Conservation (phyloP, 2,888 invertebrate species). For the Orthonevra nobilis region DNA sequence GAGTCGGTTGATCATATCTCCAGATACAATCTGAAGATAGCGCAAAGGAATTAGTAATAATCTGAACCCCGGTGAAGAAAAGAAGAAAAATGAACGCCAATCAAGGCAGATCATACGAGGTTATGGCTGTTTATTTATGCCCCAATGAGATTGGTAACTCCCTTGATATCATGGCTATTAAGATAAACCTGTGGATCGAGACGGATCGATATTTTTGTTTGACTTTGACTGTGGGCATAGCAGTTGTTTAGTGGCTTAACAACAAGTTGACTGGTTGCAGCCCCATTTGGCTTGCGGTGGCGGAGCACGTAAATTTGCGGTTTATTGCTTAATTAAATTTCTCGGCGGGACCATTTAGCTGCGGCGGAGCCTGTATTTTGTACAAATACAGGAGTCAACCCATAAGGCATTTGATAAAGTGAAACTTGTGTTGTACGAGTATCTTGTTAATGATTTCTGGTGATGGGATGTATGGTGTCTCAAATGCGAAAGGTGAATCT, state of each 20-base stretch:
- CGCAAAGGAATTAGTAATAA: slow-evolving; percentile 62
- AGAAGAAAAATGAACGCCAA: slow-evolving; percentile 63
- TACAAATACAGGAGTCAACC: slow-evolving; percentile 53
- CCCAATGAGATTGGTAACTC: slow-evolving; percentile 61
- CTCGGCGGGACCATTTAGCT: slow-evolving; percentile 45
- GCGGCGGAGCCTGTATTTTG: not conserved
- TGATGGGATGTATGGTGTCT: slow-evolving; percentile 9
- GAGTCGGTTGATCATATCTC: slow-evolving; percentile 38
- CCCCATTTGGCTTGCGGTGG: slow-evolving; percentile 37
- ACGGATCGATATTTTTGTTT: slow-evolving; percentile 63
- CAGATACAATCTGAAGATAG: slow-evolving; percentile 57
- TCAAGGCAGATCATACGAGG: slow-evolving; percentile 50
- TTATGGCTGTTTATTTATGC: slow-evolving; percentile 57
- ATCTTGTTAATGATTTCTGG: slow-evolving; percentile 35
- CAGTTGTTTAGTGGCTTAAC: slow-evolving; percentile 30
- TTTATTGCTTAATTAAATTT: slow-evolving; percentile 70
- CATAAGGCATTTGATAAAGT: slow-evolving; percentile 35
- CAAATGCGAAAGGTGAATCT: slow-evolving; percentile 45
- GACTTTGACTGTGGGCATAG: slow-evolving; percentile 25
- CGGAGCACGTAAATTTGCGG: slow-evolving; percentile 53
- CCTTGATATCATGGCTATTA: slow-evolving; percentile 51
- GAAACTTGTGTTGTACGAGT: slow-evolving; percentile 45
- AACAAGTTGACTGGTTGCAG: slow-evolving; percentile 35
- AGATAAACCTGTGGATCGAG: slow-evolving; percentile 53
- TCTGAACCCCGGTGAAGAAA: slow-evolving; percentile 40